phyloP scores from a whole-genome alignment of 2,113 vertebrate genomes.

The Zapornia atra region DNA sequence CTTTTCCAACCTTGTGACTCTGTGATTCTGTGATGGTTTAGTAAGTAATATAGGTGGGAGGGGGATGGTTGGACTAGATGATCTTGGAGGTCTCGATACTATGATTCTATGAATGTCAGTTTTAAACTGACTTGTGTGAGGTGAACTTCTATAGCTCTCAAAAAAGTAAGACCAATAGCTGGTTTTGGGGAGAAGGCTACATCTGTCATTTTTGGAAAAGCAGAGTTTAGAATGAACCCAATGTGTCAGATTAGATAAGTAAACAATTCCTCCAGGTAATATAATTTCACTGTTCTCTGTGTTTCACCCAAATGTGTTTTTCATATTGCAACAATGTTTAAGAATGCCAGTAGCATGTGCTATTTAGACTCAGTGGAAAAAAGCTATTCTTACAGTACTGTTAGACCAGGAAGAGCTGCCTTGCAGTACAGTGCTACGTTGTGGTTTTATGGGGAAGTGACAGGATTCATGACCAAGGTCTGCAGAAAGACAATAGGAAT shows the following conservation, averaged over 20 bases:
- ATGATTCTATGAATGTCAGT: neutral
- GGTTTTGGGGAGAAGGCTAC: neutral
- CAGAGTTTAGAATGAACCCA: neutral
- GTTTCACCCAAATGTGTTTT: neutral
- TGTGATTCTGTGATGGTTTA: too few relatives aligned
- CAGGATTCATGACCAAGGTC: neutral
- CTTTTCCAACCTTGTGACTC: too few relatives aligned
- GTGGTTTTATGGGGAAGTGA: neutral
- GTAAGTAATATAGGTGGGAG: too few relatives aligned
- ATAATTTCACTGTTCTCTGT: neutral
- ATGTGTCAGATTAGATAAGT: neutral
- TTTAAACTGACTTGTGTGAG: neutral
- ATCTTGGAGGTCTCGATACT: too few relatives aligned
- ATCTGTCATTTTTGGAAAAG: neutral
- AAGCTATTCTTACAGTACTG: neutral
- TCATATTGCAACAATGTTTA: neutral
- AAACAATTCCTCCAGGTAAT: neutral
- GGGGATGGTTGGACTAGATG: too few relatives aligned
- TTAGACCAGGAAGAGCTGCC: neutral
- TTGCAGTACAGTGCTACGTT: neutral
- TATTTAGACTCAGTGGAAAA: neutral
- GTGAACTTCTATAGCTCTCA: neutral
- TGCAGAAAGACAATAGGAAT: neutral
- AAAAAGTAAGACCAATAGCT: neutral
- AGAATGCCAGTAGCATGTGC: neutral